phyloP scores from a whole-genome alignment of 2,888 invertebrate species.

The Dichetophora obliterata region DNA sequence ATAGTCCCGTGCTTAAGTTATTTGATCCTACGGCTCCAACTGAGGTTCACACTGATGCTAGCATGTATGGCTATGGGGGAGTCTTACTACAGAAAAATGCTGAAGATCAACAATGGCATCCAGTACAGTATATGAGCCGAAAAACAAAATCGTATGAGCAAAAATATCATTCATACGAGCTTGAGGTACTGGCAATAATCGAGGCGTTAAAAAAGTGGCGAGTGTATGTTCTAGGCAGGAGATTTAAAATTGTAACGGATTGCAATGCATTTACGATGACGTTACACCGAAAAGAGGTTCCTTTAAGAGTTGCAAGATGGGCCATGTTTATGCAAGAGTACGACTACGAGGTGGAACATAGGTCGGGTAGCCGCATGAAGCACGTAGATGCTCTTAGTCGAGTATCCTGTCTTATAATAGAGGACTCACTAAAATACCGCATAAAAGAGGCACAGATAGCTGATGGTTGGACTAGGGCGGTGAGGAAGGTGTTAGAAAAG shows the following conservation, averaged over 20 bases:
- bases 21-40: too few relatives aligned
- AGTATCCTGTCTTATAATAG: conserved; percentile 35
- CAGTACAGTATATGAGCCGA: conserved; percentile 33
- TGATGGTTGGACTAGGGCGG: conserved; percentile 40
- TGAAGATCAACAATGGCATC: conserved; percentile 28
- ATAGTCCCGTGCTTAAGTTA: too few relatives aligned
- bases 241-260: too few relatives aligned
- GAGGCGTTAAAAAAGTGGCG: conserved; percentile 25
- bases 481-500: conserved; percentile 35
- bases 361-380: conserved; percentile 40
- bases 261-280: conserved; percentile 43
- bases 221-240: conserved; percentile 24
- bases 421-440: conserved; percentile 32
- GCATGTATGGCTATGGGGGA: conserved; percentile 48
- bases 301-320: too few relatives aligned
- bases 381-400: conserved; percentile 44
- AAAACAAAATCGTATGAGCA: neutral
- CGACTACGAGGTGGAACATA: conserved; percentile 38
- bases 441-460: conserved; percentile 29
- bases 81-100: conserved; percentile 45
- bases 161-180: conserved; percentile 21
- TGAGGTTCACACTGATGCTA: conserved; percentile 48
- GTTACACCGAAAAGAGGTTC: too few relatives aligned
- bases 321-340: conserved; percentile 43
- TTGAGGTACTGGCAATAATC: conserved; percentile 21